Conservation (phyloP, 1,140 invertebrate genomes). For the Bombus soroeensis region DNA sequence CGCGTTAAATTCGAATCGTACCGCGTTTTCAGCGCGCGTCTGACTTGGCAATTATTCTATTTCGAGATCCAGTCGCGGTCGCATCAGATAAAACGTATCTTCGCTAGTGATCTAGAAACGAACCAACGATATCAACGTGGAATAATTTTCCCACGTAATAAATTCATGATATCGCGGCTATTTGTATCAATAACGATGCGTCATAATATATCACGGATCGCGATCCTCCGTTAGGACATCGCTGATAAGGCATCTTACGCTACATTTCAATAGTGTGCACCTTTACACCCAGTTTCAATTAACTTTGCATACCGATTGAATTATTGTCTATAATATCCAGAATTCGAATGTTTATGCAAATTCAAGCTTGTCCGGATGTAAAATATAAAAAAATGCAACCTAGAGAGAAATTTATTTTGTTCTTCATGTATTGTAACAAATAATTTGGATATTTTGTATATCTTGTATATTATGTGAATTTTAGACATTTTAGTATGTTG, state of each 20-base stretch:
- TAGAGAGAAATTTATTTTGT: neutral
- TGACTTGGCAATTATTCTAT: slow-evolving; percentile 55
- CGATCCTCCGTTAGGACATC: neutral
- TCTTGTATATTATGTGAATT: too few relatives aligned
- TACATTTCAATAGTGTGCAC: neutral
- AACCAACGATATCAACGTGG: slow-evolving; percentile 51
- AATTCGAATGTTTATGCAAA: too few relatives aligned
- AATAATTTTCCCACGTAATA: slow-evolving; percentile 61
- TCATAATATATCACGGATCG: slow-evolving; percentile 54
- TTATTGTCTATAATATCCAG: neutral
- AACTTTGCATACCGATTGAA: slow-evolving; percentile 1
- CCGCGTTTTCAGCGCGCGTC: neutral
- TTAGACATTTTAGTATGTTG: too few relatives aligned
- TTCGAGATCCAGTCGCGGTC: slow-evolving; percentile 27
- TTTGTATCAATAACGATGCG: slow-evolving; percentile 63
- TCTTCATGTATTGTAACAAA: neutral
- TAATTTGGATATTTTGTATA: too few relatives aligned
- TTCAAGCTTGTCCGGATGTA: too few relatives aligned
- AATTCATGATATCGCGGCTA: slow-evolving; percentile 57
- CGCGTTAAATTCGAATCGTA: slow-evolving; percentile 25
- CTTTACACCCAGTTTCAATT: slow-evolving; percentile 29
- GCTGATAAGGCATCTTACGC: slow-evolving; percentile 23
- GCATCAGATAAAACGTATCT: slow-evolving; percentile 52
- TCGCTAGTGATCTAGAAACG: slow-evolving; percentile 40
- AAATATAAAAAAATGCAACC: too few relatives aligned